Conservation (phyloP, 2,888 invertebrate species). For the Sesia bembeciformis region DNA sequence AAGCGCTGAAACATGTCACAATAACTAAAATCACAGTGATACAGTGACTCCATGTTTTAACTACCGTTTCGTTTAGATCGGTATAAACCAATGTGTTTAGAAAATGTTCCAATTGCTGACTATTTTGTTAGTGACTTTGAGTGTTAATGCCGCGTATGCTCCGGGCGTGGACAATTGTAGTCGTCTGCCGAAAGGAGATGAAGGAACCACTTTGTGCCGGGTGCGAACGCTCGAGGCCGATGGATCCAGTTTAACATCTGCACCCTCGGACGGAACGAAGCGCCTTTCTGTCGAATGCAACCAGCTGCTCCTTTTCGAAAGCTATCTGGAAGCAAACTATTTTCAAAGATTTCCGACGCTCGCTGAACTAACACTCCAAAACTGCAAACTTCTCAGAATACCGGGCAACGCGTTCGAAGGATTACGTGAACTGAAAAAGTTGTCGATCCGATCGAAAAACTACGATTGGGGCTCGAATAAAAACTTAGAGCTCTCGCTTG, state of each 20-base stretch:
- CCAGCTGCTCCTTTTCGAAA: constrained; percentile 85
- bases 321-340: constrained; percentile 81
- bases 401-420: constrained; percentile 87
- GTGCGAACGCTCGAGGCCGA: constrained; percentile 81
- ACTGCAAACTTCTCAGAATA: constrained; percentile 86
- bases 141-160: constrained; percentile 61
- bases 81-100: constrained; percentile 58
- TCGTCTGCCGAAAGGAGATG: constrained; percentile 56
- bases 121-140: constrained; percentile 67
- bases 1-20: constrained; percentile 21
- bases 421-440: constrained; percentile 84
- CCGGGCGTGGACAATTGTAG: constrained; percentile 58
- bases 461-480: constrained; percentile 84
- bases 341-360: constrained; percentile 84
- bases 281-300: constrained; percentile 84
- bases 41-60: constrained; percentile 10
- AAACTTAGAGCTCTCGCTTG: constrained; percentile 82
- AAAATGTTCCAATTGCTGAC: constrained; percentile 70
- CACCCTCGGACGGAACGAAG: constrained; percentile 80
- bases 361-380: constrained; percentile 81
- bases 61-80: constrained; percentile 24
- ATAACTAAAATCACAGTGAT: constrained; percentile 28
- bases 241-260: constrained; percentile 76
- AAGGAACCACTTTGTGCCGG: constrained; percentile 76
- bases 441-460: constrained; percentile 87